Base-by-base conservation (phyloP, 2,113 vertebrate genomes). In the Cyanistes caeruleus region DNA sequence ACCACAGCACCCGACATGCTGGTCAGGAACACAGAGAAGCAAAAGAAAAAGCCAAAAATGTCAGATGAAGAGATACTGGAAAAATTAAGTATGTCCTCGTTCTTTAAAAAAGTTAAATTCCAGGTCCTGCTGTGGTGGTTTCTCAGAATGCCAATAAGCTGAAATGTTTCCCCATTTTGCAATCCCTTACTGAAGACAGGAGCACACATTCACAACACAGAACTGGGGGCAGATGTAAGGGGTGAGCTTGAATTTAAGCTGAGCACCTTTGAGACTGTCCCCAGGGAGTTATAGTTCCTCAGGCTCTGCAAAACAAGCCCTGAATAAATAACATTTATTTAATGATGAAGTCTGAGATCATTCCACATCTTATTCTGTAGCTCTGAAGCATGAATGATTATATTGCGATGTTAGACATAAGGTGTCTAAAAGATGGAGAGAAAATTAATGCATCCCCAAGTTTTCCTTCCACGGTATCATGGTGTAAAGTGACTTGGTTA, bases 11-110 rank as follows among this genome's bases (percentile, higher is more conserved):
- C 98, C 0, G 98, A 98, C 27, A 98, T 98, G 67, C 83, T 98
- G 87, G 98, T 98, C 43, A 98, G 98, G 85, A 98, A 97, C 69
- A 95, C 96, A 0, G 99, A 99, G 94, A 99, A 99, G 93, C 98
- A 98, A 60, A 98, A 99, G 98, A 99, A 99, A 97, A 99, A 99
- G 97, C 98, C 98, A 72, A 99, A 99, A 98, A 99, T 99, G 99
- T 99, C 99, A 1, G 99, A 99, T 39, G 99, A 99, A 89, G 99
- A 99, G 97, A 99, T 99, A 90, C 96, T 99, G 96, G 99, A 99
- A 97, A 99, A 99, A 98, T 96, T 99, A 95, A 98, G 99, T 99
- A 98, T 94, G 99, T 95, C 39, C 23, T 60, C 65, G 11, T 28
- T 48, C 69, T 82, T 59, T 14, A 81, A 62, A n/a, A 27, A 31